Evolutionary conservation across 2,797 vertebrate genomes (phyloP).

Genomic region (Glyptemys insculpta): DNA sequence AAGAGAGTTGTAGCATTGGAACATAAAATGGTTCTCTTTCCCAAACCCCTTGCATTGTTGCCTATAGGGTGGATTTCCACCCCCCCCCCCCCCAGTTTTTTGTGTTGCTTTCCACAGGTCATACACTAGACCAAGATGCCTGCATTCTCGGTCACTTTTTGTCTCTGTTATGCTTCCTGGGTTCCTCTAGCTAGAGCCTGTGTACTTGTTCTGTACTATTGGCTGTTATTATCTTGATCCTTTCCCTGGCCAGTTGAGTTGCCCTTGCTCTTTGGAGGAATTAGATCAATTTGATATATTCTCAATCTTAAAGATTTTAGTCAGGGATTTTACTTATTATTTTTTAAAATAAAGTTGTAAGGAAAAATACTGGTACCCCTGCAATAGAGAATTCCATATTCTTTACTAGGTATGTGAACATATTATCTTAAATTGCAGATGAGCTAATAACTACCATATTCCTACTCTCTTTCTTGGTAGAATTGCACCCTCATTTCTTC

Average conservation of each 20-base stretch:
- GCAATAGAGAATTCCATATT: no score
- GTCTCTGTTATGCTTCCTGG: background rate
- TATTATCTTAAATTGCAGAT: no score
- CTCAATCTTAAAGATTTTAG: no score
- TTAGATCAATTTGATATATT: background rate
- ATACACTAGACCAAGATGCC: background rate
- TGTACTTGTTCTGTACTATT: background rate
- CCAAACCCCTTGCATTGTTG: background rate
- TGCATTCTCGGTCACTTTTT: background rate
- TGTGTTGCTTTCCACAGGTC: background rate
- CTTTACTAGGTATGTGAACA: no score
- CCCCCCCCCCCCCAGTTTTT: background rate
- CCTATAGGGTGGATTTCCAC: background rate
- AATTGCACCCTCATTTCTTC: no score
- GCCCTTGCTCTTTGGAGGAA: background rate
- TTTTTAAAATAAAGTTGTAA: no score
- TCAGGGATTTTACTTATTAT: no score
- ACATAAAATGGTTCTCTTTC: background rate
- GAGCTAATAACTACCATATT: no score
- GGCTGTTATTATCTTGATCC: background rate
- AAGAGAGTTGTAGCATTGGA: background rate
- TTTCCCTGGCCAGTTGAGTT: background rate
- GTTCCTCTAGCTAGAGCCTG: background rate
- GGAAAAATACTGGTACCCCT: no score
- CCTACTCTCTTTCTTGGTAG: no score